Evolutionary conservation across 2,888 invertebrate genomes (phyloP).

Genomic region (Corbicula japonica): DNA sequence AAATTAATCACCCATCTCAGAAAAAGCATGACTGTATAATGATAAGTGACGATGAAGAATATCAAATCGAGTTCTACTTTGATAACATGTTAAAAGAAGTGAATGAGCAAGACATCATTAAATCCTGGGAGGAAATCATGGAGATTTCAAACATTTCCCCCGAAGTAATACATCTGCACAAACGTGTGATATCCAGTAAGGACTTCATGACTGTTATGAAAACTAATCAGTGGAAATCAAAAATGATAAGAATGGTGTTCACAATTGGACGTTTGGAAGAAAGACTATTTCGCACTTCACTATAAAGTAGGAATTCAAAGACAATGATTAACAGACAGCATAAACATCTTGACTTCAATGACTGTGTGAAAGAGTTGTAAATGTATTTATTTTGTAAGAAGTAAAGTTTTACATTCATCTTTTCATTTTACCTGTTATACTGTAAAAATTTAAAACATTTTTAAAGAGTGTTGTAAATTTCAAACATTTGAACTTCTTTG

Average conservation of each 20-base stretch:
- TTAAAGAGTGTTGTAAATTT: not conserved
- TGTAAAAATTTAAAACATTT: not conserved
- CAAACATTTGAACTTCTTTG: not conserved
- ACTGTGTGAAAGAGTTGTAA: not conserved
- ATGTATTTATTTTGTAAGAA: not conserved
- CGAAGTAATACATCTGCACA: slow-evolving; percentile 28
- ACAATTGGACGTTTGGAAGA: slow-evolving; percentile 8
- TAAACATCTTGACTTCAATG: not conserved
- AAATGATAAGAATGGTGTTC: slow-evolving; percentile 39
- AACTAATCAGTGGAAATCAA: slow-evolving; percentile 26
- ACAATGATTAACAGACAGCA: not conserved
- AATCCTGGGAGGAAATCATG: slow-evolving; percentile 24
- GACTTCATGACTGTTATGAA: slow-evolving; percentile 41
- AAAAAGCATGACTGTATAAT: slow-evolving; percentile 33
- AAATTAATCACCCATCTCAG: slow-evolving; percentile 29
- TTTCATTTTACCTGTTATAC: not conserved
- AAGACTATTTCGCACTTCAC: not conserved
- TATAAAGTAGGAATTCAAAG: not conserved
- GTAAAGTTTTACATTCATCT: not conserved
- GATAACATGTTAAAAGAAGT: slow-evolving; percentile 30
- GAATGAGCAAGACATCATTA: slow-evolving; percentile 19
- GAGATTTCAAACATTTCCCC: slow-evolving; percentile 10
- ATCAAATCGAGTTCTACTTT: slow-evolving; percentile 33
- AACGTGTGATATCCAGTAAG: slow-evolving; percentile 20
- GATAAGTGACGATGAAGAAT: slow-evolving; percentile 26